phyloP scores from a whole-genome alignment of 2,888 invertebrate species.

The Stenchaetothrips biformis region DNA sequence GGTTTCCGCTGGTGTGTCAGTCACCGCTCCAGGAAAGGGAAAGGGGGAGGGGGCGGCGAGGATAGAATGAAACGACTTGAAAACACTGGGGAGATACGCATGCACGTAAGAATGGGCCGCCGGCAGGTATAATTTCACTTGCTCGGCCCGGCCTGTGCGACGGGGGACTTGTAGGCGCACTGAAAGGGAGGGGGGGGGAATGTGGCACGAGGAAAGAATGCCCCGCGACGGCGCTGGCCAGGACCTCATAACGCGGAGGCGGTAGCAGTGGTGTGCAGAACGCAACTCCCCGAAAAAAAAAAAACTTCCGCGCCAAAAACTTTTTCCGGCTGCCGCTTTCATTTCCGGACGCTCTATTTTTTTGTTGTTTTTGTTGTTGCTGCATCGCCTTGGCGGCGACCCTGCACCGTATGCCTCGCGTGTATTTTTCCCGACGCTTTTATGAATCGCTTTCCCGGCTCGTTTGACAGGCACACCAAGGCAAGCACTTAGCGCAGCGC shows the following conservation, averaged over 20 bases:
- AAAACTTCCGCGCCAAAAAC: too few relatives aligned
- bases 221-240: too few relatives aligned
- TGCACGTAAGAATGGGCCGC: not conserved
- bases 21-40: not conserved
- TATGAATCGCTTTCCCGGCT: not conserved
- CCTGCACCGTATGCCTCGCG: not conserved
- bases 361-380: too few relatives aligned
- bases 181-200: not conserved
- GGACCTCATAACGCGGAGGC: not conserved
- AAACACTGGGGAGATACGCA: not conserved
- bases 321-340: too few relatives aligned
- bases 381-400: too few relatives aligned
- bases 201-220: not conserved
- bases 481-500: not conserved
- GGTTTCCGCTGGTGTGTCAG: slow-evolving; percentile 15
- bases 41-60: not conserved
- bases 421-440: not conserved
- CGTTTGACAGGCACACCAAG: not conserved
- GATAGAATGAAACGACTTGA: not conserved
- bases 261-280: too few relatives aligned
- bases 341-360: not conserved
- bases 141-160: too few relatives aligned
- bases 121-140: not conserved
- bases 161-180: not conserved
- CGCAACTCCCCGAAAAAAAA: not conserved